phyloP scores from a whole-genome alignment of 1,140 invertebrate species.

The Drosophila pallidifrons region DNA sequence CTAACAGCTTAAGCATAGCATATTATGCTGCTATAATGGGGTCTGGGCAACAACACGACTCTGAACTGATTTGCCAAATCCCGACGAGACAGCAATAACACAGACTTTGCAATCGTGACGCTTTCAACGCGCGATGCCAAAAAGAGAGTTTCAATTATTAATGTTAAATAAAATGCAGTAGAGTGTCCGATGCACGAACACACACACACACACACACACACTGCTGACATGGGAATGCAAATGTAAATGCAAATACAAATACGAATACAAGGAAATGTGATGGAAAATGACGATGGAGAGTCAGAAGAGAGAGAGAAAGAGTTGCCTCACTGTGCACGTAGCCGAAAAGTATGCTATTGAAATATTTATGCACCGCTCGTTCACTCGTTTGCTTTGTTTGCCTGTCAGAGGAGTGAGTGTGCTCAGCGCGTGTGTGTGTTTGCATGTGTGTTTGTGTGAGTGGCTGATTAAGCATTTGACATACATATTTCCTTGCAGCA shows the following conservation, averaged over 20 bases:
- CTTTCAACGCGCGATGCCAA: conserved; percentile 2
- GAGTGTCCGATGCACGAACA: conserved; percentile 37
- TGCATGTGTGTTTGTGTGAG: conserved; percentile 48
- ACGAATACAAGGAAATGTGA: conserved; percentile 2
- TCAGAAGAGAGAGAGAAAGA: background rate
- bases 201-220: conserved; percentile 21
- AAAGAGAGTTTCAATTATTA: conserved; percentile 66
- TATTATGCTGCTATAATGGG: background rate
- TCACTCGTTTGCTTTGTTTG: conserved; percentile 67
- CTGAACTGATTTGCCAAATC: conserved; percentile 16
- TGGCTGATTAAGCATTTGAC: conserved; percentile 79
- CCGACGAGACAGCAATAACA: conserved; percentile 8
- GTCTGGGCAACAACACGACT: background rate
- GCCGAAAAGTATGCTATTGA: conserved; percentile 80
- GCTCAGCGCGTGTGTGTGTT: conserved; percentile 9
- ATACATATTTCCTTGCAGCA: conserved; percentile 70
- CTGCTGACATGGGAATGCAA: background rate
- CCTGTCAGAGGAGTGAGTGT: conserved; percentile 4
- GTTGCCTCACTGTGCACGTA: conserved; percentile 57
- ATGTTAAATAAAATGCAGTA: conserved; percentile 71
- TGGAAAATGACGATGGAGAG: background rate
- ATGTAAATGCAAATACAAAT: conserved; percentile 9
- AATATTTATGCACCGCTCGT: conserved; percentile 75
- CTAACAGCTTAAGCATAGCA: background rate
- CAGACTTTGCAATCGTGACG: conserved; percentile 13